Conservation (phyloP, 1,140 invertebrate genomes). For the Drosophila ogumai region DNA sequence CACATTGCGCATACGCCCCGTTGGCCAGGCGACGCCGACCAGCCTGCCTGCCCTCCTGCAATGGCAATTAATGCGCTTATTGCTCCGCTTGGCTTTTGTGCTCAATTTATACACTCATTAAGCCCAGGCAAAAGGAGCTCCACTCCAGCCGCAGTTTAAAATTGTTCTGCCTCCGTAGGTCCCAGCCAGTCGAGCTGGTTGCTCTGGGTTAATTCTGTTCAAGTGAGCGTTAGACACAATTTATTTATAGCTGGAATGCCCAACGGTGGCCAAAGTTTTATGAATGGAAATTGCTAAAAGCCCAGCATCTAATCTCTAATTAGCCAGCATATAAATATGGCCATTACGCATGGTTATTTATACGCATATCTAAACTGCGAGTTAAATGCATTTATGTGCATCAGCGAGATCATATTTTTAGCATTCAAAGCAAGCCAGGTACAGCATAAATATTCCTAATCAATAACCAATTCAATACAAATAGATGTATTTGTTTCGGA, state of each 20-base stretch:
- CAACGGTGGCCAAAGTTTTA: background rate
- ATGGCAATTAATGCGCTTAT: slow-evolving; percentile 77
- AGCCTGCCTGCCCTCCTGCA: slow-evolving; percentile 23
- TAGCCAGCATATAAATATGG: slow-evolving; percentile 9
- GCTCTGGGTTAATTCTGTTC: slow-evolving; percentile 22
- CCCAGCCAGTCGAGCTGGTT: slow-evolving; percentile 6
- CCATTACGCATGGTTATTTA: slow-evolving; percentile 5
- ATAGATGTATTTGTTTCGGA: background rate
- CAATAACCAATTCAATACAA: slow-evolving; percentile 13
- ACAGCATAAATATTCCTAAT: background rate
- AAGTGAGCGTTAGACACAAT: slow-evolving; percentile 6
- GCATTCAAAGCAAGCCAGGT: background rate
- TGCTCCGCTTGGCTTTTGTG: slow-evolving; percentile 61
- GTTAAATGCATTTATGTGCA: slow-evolving; percentile 13
- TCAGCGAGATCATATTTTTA: background rate
- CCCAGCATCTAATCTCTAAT: slow-evolving; percentile 5
- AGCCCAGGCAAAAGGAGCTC: slow-evolving; percentile 17
- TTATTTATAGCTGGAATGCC: slow-evolving; percentile 12
- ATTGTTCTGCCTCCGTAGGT: slow-evolving; percentile 8
- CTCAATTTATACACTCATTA: slow-evolving; percentile 60
- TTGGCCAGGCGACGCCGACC: slow-evolving; percentile 32
- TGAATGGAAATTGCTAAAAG: slow-evolving; percentile 10
- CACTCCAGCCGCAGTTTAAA: slow-evolving; percentile 24
- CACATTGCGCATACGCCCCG: slow-evolving; percentile 61
- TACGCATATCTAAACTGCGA: background rate